Evolutionary conservation across 2,113 vertebrate genomes (phyloP).

Genomic region (Austrofundulus limnaeus): DNA sequence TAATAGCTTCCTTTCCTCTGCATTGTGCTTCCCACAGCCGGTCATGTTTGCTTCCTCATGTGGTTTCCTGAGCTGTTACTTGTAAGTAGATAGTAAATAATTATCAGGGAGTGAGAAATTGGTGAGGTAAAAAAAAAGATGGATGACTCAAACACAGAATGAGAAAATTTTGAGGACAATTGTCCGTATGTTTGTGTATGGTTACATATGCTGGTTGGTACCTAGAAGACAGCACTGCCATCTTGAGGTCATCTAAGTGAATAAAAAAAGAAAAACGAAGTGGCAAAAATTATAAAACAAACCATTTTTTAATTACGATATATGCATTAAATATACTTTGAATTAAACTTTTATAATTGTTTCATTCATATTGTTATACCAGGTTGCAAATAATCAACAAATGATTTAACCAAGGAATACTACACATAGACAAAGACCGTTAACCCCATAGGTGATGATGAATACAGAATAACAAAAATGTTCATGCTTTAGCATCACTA

Average conservation of each 20-base stretch:
- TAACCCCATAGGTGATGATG: constrained; percentile 13
- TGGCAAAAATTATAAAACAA: constrained; percentile 27
- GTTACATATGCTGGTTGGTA: too few relatives aligned
- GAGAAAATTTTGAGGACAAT: too few relatives aligned
- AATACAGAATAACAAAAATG: constrained; percentile 32
- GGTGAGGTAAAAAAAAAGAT: too few relatives aligned
- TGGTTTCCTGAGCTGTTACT: too few relatives aligned
- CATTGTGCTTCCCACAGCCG: too few relatives aligned
- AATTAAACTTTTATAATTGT: constrained; percentile 27
- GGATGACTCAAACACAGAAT: too few relatives aligned
- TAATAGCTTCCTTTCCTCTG: too few relatives aligned
- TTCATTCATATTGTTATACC: constrained; percentile 20
- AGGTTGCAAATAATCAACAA: constrained; percentile 41
- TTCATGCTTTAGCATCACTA: constrained; percentile 44
- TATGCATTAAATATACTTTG: neutral
- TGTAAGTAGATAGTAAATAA: too few relatives aligned
- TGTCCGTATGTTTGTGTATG: too few relatives aligned
- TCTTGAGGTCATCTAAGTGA: constrained; percentile 43
- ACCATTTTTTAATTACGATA: constrained; percentile 40
- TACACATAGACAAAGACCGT: constrained; percentile 39
- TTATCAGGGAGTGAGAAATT: too few relatives aligned
- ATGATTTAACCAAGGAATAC: constrained; percentile 37
- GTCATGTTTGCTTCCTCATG: too few relatives aligned
- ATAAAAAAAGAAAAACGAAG: neutral
- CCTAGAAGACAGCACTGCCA: constrained; percentile 20